Percentiles rank a stretch among this genome's conserved stretches.
These are phyloP conservation scores for Drosophila lacicola DNA, from an alignment of 2,888 invertebrate genomes.

Conservation along the genomic window DNA sequence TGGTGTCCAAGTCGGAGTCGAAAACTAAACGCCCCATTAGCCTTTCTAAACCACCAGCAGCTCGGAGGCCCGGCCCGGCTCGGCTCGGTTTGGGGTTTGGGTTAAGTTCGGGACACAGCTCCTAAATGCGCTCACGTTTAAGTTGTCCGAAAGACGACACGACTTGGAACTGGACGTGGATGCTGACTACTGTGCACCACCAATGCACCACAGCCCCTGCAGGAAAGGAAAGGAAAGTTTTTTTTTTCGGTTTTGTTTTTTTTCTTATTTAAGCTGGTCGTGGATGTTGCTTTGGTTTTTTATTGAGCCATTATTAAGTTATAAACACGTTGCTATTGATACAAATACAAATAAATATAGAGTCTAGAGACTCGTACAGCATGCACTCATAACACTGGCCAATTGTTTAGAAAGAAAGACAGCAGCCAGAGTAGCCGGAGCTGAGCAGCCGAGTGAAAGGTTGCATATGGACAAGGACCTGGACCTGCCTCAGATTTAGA, in stretches of 20 bases:
- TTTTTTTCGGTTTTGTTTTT: slow-evolving; percentile 9
- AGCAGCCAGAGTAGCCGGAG: slow-evolving; percentile 29
- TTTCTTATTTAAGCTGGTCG: slow-evolving; percentile 27
- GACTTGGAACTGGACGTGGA: slow-evolving; percentile 41
- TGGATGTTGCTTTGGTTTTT: slow-evolving; percentile 62
- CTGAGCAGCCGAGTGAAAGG: slow-evolving; percentile 65
- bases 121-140: slow-evolving; percentile 74
- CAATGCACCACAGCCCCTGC: slow-evolving; percentile 51
- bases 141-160: slow-evolving; percentile 68
- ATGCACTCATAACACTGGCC: slow-evolving; percentile 19
- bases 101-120: slow-evolving; percentile 33
- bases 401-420: slow-evolving; percentile 63
- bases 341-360: slow-evolving; percentile 77
- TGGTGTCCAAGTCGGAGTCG: slow-evolving; percentile 31
- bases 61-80: slow-evolving; percentile 10
- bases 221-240: slow-evolving; percentile 70
- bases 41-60: slow-evolving; percentile 65
- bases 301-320: slow-evolving; percentile 82
- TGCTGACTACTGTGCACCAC: slow-evolving; percentile 56
- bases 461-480: slow-evolving; percentile 55
- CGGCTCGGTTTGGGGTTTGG: slow-evolving; percentile 5
- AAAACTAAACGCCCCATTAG: slow-evolving; percentile 77
- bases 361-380: slow-evolving; percentile 9
- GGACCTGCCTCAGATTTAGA: slow-evolving; percentile 54
- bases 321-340: slow-evolving; percentile 79